These are phyloP conservation scores for Linnaemya tessellans DNA, from an alignment of 2,888 invertebrate genomes.

Conservation along the genomic window DNA sequence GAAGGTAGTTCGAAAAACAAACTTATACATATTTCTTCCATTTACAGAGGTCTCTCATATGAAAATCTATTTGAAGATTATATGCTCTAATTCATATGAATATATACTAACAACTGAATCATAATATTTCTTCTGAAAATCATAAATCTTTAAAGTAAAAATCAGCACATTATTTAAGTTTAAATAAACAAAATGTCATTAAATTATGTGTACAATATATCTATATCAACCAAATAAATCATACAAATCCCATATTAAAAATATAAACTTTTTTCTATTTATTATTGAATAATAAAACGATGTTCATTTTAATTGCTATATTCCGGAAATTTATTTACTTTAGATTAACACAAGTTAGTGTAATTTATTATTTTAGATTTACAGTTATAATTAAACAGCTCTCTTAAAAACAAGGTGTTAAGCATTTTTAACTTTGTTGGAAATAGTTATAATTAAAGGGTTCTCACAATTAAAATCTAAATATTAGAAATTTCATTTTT, in stretches of 20 bases:
- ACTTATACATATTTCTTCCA: slow-evolving; percentile 73
- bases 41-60: slow-evolving; percentile 80
- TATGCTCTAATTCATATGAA: slow-evolving; percentile 75
- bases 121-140: slow-evolving; percentile 31
- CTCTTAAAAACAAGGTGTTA: slow-evolving; percentile 31
- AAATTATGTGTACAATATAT: slow-evolving; percentile 33
- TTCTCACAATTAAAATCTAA: slow-evolving; percentile 63
- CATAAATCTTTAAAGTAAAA: slow-evolving; percentile 41
- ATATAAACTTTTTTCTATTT: slow-evolving; percentile 5
- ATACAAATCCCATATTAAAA: slow-evolving; percentile 18
- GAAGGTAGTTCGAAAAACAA: slow-evolving; percentile 30
- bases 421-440: slow-evolving; percentile 36
- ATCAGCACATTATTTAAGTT: slow-evolving; percentile 34
- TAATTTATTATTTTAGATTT: slow-evolving; percentile 29
- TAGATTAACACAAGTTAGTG: slow-evolving; percentile 51
- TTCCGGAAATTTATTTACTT: slow-evolving; percentile 49
- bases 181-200: slow-evolving; percentile 18
- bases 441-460: slow-evolving; percentile 19
- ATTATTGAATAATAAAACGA: slow-evolving; percentile 19
- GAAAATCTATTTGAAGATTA: slow-evolving; percentile 80
- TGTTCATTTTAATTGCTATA: slow-evolving; percentile 23
- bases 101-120: slow-evolving; percentile 29
- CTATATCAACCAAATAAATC: slow-evolving; percentile 33
- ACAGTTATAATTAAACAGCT: slow-evolving; percentile 31
- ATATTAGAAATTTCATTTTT: slow-evolving; percentile 45